Conservation (phyloP, 2,113 vertebrate genomes). For the Spea bombifrons region DNA sequence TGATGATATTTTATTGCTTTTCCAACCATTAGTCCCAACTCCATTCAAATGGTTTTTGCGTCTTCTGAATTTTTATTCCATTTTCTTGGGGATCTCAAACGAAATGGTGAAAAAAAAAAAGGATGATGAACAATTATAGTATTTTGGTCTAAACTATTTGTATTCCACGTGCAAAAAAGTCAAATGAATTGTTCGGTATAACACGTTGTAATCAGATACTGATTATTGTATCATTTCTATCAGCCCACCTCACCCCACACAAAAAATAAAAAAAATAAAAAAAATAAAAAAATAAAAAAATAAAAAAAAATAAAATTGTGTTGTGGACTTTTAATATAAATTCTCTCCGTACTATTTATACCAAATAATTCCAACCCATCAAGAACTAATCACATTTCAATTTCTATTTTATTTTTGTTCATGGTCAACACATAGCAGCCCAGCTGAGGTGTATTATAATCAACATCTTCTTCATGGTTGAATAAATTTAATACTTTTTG, state of each 20-base stretch:
- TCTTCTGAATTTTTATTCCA: too few species aligned
- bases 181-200: too few species aligned
- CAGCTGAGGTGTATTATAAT: slow-evolving; percentile 64
- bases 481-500: slow-evolving; percentile 66
- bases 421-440: slow-evolving; percentile 60
- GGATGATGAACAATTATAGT: too few species aligned
- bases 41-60: too few species aligned
- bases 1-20: too few species aligned
- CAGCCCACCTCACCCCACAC: neutral
- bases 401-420: slow-evolving; percentile 57
- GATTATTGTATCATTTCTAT: neutral
- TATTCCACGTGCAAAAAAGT: too few species aligned
- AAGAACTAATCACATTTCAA: slow-evolving; percentile 70
- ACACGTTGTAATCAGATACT: too few species aligned
- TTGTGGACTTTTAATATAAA: slow-evolving; percentile 52
- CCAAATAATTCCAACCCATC: slow-evolving; percentile 65
- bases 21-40: too few species aligned
- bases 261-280: neutral
- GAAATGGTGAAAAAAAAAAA: too few species aligned
- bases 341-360: slow-evolving; percentile 51
- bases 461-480: slow-evolving; percentile 66
- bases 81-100: too few species aligned
- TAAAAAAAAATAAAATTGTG: slow-evolving; percentile 46
- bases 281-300: neutral
- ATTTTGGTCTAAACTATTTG: too few species aligned